Evolutionary conservation across 2,888 invertebrate genomes (phyloP).

Genomic region (Glaucopsyche alexis): DNA sequence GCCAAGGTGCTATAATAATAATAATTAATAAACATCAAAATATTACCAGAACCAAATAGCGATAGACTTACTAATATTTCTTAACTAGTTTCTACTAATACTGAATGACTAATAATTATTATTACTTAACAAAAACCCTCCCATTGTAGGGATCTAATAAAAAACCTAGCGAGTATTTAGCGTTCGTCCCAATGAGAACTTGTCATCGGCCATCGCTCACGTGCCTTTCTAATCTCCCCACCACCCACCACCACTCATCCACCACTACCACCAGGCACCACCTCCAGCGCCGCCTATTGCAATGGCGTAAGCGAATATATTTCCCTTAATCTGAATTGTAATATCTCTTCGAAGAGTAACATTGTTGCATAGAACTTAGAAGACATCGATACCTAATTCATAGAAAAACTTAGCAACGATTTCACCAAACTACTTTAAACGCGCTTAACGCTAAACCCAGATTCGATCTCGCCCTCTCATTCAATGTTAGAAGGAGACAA

Average conservation of each 20-base stretch:
- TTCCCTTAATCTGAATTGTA: constrained; percentile 8
- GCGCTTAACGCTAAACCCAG: too few species aligned
- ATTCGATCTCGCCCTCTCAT: too few species aligned
- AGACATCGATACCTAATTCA: not conserved
- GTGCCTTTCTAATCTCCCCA: constrained; percentile 24
- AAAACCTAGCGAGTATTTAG: not conserved
- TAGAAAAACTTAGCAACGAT: not conserved
- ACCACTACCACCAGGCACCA: not conserved
- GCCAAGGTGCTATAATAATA: too few species aligned
- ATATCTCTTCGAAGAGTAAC: not conserved
- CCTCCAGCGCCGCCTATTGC: constrained; percentile 25
- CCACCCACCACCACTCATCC: not conserved
- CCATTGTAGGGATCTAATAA: not conserved
- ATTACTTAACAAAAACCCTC: not conserved
- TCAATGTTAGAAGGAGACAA: too few species aligned
- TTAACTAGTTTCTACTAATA: not conserved
- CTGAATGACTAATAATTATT: too few species aligned
- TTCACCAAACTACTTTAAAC: too few species aligned
- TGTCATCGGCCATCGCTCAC: constrained; percentile 6
- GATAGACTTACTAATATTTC: not conserved
- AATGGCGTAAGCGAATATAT: constrained; percentile 20
- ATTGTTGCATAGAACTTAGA: not conserved
- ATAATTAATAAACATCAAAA: too few species aligned
- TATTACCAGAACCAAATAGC: too few species aligned
- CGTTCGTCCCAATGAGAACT: not conserved